Base-by-base conservation (phyloP, 2,113 vertebrate species). In the Muntiacus muntjak region DNA sequence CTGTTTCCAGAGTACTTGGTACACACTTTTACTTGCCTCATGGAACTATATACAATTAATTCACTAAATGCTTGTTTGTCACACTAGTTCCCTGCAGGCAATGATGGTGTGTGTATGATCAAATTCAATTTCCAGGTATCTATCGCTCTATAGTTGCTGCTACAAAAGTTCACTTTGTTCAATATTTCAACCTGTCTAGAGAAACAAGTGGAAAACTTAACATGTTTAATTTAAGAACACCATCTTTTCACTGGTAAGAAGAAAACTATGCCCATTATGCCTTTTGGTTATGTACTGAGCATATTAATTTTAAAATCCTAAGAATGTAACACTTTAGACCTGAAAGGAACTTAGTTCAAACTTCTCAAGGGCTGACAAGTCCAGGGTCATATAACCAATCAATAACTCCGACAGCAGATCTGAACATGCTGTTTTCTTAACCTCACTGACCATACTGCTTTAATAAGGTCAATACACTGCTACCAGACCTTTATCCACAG, bases 271-370 rank as follows among this genome's bases (percentile, higher is more conserved):
- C 23, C 71, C 8, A 64, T 23, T 74, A 64, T 28, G n/a, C 7
- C 45, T 94, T 94, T 30, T 76, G 55, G 33, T 58, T 78, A 76
- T 71, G 9, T 76, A 87, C 0, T 87, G 40, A 83, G 21, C 9
- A 64, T 57, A 85, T 62, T 71, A 43, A n/a, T 87, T 96, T 97
- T 92, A 76, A 95, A 94, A 89, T 12, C 12, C 0, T 54, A 76
- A 76, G 15, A 30, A 64, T 30, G 91, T 15, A 81, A 79, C 36
- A 94, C 84, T 94, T 96, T 82, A 36, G 40, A 45, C 9, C 78
- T 58, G 17, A 74, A 88, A 96, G 64, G 16, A 97, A 88, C 6
- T 93, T 89, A 95, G n/a, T 93, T 26, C 43, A 93, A 87, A 82
- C 40, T 95, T 96, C 28, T 43, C 67, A 79, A 71, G 55, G 28